phyloP scores from a whole-genome alignment of 2,888 invertebrate species.

The Drosophila nr. medialis region DNA sequence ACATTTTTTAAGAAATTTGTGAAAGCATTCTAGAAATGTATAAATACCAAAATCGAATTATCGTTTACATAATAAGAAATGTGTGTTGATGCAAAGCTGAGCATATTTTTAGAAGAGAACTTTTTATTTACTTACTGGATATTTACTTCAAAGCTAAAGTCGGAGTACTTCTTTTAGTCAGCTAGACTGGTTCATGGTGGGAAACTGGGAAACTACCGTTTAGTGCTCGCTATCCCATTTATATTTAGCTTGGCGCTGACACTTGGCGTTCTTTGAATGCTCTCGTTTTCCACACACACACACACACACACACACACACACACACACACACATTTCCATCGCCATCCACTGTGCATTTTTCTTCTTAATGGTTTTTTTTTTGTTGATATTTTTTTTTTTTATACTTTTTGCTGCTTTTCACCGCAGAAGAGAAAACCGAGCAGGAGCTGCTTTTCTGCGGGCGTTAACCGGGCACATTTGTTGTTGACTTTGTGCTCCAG shows the following conservation, averaged over 20 bases:
- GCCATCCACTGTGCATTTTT: constrained; percentile 9
- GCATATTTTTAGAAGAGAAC: neutral
- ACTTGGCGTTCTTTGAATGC: constrained; percentile 51
- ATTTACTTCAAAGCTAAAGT: neutral
- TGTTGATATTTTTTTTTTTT: constrained; percentile 22
- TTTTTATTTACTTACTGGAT: neutral
- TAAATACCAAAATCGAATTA: neutral
- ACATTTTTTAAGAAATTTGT: neutral
- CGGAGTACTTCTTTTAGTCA: neutral
- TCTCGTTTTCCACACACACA: constrained; percentile 18
- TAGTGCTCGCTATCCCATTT: neutral
- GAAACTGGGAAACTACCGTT: constrained; percentile 8
- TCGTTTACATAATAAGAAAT: neutral
- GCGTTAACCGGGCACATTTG: constrained; percentile 72
- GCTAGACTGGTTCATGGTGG: neutral
- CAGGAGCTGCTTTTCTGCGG: constrained; percentile 63
- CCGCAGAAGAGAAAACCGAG: constrained; percentile 3
- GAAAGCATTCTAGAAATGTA: neutral
- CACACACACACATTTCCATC: neutral
- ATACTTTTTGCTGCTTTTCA: constrained; percentile 16
- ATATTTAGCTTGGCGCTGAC: constrained; percentile 40
- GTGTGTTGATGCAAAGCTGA: neutral
- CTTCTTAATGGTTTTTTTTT: constrained; percentile 28
- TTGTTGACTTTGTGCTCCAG: constrained; percentile 78
- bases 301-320: too few species aligned